Percentiles rank a stretch among this genome's conserved stretches.
These are phyloP conservation scores for Euura saliciscinereae DNA, from an alignment of 1,140 invertebrate species.

Conservation along the genomic window DNA sequence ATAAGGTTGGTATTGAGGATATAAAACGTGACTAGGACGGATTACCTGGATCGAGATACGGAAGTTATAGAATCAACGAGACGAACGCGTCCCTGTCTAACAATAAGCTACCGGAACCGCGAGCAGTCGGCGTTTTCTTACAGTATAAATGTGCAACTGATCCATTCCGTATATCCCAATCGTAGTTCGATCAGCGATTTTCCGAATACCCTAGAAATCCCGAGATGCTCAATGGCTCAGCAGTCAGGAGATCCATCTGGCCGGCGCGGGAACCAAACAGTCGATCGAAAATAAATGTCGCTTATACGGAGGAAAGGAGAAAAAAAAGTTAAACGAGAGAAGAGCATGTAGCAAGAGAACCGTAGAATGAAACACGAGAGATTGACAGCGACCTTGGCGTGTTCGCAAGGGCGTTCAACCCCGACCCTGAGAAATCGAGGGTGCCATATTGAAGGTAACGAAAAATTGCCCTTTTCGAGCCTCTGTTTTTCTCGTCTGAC, in stretches of 20 bases:
- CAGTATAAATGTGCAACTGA: not conserved
- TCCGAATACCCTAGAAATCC: slow-evolving; percentile 1
- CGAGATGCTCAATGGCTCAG: not conserved
- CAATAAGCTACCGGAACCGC: no score
- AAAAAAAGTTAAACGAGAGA: not conserved
- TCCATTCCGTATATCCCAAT: slow-evolving; percentile 2
- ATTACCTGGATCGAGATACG: not conserved
- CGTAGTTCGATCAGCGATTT: not conserved
- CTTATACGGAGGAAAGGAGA: not conserved
- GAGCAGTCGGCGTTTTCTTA: not conserved
- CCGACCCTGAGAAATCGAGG: not conserved
- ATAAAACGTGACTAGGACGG: not conserved
- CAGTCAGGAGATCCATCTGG: no score
- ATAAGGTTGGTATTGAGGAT: no score
- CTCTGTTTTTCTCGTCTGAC: slow-evolving; percentile 4
- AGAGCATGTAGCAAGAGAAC: not conserved
- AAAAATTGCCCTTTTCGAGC: not conserved
- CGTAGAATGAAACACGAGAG: not conserved
- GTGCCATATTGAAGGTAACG: not conserved
- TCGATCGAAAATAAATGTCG: not conserved
- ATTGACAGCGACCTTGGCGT: not conserved
- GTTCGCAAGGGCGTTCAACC: not conserved
- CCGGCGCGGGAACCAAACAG: no score
- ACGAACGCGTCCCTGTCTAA: not conserved
- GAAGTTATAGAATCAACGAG: not conserved